phyloP scores from a whole-genome alignment of 2,113 vertebrate genomes.

The Thymallus thymallus region DNA sequence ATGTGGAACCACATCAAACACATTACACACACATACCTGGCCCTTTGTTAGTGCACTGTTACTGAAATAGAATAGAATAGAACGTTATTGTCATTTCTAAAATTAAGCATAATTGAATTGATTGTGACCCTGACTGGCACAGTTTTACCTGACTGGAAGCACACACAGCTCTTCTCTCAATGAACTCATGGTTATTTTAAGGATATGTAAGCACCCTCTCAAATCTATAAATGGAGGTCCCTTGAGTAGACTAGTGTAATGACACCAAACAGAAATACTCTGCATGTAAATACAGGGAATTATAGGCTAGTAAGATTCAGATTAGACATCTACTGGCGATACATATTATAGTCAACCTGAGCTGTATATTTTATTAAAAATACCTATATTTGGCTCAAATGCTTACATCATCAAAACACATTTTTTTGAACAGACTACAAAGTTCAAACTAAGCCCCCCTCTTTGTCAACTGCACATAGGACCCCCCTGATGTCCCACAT shows the following conservation, averaged over 20 bases:
- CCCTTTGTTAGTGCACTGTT: not conserved
- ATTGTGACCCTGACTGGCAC: slow-evolving; percentile 41
- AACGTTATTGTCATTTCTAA: too few relatives aligned
- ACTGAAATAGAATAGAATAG: too few relatives aligned
- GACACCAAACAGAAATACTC: slow-evolving; percentile 66
- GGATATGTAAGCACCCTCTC: slow-evolving; percentile 41
- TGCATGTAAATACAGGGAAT: not conserved
- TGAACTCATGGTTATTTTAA: slow-evolving; percentile 67
- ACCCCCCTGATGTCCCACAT: too few relatives aligned
- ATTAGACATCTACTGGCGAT: not conserved
- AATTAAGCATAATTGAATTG: not conserved
- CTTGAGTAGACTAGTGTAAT: slow-evolving; percentile 48
- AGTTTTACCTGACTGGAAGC: slow-evolving; percentile 51
- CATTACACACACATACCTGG: not conserved
- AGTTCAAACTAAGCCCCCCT: too few relatives aligned
- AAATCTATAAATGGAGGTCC: slow-evolving; percentile 65
- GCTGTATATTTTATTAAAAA: too few relatives aligned
- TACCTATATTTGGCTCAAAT: too few relatives aligned
- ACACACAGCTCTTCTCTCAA: slow-evolving; percentile 50
- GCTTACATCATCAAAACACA: too few relatives aligned
- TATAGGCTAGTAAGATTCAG: not conserved
- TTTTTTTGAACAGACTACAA: too few relatives aligned
- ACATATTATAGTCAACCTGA: too few relatives aligned
- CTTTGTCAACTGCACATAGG: too few relatives aligned
- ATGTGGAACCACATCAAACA: not conserved